A percentile compares a stretch with the other conserved stretches of the same genome.
Conservation (phyloP, 2,888 invertebrate genomes). For the Geophilus truncorum region DNA sequence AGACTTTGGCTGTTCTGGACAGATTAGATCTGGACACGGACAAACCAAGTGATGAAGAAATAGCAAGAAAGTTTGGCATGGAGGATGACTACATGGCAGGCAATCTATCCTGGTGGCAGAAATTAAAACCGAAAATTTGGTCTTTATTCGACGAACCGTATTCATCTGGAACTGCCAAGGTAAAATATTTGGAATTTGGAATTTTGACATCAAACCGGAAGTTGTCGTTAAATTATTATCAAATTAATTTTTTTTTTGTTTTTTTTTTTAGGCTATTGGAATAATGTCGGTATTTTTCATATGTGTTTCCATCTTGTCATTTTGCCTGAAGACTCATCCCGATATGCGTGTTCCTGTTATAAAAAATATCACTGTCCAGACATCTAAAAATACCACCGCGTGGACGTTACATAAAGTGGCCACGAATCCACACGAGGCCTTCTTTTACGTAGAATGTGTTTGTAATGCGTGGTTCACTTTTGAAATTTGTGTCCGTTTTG, state of each 20-base stretch:
- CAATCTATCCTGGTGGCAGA: conserved; percentile 92
- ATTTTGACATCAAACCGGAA: too few relatives aligned
- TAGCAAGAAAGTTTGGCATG: conserved; percentile 94
- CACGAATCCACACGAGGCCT: conserved; percentile 94
- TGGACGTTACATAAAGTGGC: conserved; percentile 79
- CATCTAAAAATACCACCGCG: conserved; percentile 65
- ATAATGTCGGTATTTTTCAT: conserved; percentile 99
- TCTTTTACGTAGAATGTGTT: conserved; percentile 97
- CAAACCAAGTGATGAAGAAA: conserved; percentile 95
- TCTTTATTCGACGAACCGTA: conserved; percentile 99
- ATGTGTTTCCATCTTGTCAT: conserved; percentile 96
- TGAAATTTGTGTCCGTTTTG: conserved; percentile 78
- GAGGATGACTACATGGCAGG: conserved; percentile 90
- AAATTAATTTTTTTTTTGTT: not conserved
- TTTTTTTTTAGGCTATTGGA: conserved; percentile 73
- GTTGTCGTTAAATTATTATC: too few relatives aligned
- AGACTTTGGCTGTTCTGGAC: conserved; percentile 95
- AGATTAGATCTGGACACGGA: conserved; percentile 95
- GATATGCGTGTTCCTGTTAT: conserved; percentile 87
- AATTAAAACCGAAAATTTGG: conserved; percentile 96
- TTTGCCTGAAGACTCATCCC: conserved; percentile 99
- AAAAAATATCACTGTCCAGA: conserved; percentile 70
- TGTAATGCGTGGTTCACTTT: conserved; percentile 99
- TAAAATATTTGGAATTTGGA: too few relatives aligned
- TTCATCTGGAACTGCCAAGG: conserved; percentile 95